A percentile compares a stretch with the other conserved stretches of the same genome.
Conservation (phyloP, 2,888 invertebrate species). For the Heliconius erato region DNA sequence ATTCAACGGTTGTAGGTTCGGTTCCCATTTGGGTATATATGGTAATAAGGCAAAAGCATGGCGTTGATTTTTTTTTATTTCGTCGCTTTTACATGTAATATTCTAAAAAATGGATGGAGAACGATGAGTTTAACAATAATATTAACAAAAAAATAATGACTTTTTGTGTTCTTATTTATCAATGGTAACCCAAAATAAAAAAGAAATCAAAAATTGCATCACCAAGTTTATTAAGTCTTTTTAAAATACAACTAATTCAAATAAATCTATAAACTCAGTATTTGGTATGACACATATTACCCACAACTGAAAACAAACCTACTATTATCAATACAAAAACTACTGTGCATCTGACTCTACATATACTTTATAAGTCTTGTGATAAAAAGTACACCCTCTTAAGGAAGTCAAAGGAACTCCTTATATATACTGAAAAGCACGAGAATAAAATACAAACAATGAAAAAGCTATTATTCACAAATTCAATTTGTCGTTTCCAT, state of each 20-base stretch:
- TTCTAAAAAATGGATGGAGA: too few species aligned
- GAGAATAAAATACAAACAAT: constrained; percentile 50
- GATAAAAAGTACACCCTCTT: neutral
- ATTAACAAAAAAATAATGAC: too few species aligned
- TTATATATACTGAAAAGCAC: constrained; percentile 49
- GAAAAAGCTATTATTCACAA: constrained; percentile 50
- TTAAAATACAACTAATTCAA: too few species aligned
- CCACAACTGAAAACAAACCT: neutral
- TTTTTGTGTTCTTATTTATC: too few species aligned
- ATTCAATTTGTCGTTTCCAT: constrained; percentile 53
- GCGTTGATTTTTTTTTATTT: too few species aligned
- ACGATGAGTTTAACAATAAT: too few species aligned
- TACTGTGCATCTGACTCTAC: neutral
- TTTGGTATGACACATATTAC: neutral
- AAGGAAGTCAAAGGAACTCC: constrained; percentile 39
- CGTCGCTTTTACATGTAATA: too few species aligned
- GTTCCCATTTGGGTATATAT: neutral
- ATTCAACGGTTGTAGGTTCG: neutral
- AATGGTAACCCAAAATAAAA: too few species aligned
- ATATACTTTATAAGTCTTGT: neutral
- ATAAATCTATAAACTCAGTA: neutral
- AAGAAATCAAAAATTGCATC: too few species aligned
- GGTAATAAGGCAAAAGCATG: too few species aligned
- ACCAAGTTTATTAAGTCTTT: too few species aligned
- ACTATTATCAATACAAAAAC: neutral